phyloP scores from a whole-genome alignment of 2,888 invertebrate genomes.

The Mechanitis mazaeus region DNA sequence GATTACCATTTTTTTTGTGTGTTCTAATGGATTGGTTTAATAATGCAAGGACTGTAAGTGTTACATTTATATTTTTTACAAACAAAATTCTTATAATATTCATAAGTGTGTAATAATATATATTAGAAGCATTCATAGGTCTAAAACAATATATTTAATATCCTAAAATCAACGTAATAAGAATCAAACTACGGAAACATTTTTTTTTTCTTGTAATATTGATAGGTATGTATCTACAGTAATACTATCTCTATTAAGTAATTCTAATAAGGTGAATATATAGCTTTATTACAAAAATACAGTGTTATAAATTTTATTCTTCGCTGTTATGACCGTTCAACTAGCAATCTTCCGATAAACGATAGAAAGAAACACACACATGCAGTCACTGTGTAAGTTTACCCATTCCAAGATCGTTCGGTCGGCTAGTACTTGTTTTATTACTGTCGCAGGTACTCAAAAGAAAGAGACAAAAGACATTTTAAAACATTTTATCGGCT shows the following conservation, averaged over 20 bases:
- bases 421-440: conserved; percentile 32
- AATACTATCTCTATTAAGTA: not conserved
- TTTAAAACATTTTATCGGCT: conserved; percentile 52
- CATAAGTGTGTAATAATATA: too few species aligned
- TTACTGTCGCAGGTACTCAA: conserved; percentile 34
- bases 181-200: too few species aligned
- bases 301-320: not conserved
- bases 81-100: too few species aligned
- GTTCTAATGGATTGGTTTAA: too few species aligned
- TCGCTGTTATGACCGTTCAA: conserved; percentile 2
- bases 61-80: too few species aligned
- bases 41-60: too few species aligned
- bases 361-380: conserved; percentile 18
- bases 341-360: conserved; percentile 23
- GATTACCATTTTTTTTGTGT: too few species aligned
- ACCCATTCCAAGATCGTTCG: conserved; percentile 22
- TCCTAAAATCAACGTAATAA: too few species aligned
- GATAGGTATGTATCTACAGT: not conserved
- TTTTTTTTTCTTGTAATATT: too few species aligned
- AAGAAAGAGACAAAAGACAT: conserved; percentile 60
- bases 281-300: not conserved
- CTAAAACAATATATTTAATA: too few species aligned
- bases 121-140: too few species aligned
- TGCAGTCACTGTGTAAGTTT: conserved; percentile 22
- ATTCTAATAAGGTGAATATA: not conserved